Percentiles rank a stretch among this genome's conserved stretches.
Evolutionary conservation across 2,888 invertebrate species (phyloP).

Genomic region (Athalia circularis): DNA sequence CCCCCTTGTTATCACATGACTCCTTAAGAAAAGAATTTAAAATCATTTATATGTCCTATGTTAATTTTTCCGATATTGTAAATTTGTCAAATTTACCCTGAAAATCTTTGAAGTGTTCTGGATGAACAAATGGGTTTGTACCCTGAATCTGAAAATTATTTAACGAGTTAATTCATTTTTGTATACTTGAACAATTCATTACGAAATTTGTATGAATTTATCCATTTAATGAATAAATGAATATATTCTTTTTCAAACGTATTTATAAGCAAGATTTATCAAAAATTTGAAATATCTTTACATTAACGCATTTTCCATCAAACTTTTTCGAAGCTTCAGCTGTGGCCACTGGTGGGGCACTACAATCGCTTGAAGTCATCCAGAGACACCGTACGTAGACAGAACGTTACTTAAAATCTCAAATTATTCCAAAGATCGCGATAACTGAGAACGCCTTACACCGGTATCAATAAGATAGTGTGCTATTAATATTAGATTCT

Average conservation of each 20-base stretch:
- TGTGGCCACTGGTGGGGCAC: slow-evolving; percentile 12
- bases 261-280: slow-evolving; percentile 8
- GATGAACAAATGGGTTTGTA: slow-evolving; percentile 4
- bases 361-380: not conserved
- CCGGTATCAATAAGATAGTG: slow-evolving; percentile 7
- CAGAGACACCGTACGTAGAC: not conserved
- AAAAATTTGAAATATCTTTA: slow-evolving; percentile 12
- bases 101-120: slow-evolving; percentile 8
- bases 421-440: slow-evolving; percentile 10
- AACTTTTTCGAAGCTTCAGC: slow-evolving; percentile 5
- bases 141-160: slow-evolving; percentile 2
- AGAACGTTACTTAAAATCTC: not conserved
- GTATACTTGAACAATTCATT: slow-evolving; percentile 3
- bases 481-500: slow-evolving; percentile 10
- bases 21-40: slow-evolving; percentile 2
- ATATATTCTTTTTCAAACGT: slow-evolving; percentile 4
- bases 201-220: slow-evolving; percentile 8
- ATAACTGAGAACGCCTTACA: slow-evolving; percentile 17
- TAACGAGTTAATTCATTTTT: slow-evolving; percentile 7
- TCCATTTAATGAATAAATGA: slow-evolving; percentile 9
- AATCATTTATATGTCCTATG: not conserved
- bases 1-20: not conserved
- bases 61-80: slow-evolving; percentile 5
- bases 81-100: slow-evolving; percentile 6
- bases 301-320: slow-evolving; percentile 6